These are phyloP conservation scores for Drosophila auraria DNA, from an alignment of 1,140 invertebrate species.

Conservation along the genomic window DNA sequence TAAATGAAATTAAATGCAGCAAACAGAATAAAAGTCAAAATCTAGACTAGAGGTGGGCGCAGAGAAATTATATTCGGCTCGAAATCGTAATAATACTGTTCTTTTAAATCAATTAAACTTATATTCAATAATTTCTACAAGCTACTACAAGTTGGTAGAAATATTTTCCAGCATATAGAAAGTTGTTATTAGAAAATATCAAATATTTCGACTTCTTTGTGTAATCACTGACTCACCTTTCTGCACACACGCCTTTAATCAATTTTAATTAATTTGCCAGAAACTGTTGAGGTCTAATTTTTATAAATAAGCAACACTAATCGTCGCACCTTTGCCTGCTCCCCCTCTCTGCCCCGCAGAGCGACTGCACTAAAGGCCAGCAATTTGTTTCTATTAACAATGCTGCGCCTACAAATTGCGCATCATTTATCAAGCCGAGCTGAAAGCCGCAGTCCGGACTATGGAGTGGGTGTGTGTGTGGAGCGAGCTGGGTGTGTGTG, in stretches of 20 bases:
- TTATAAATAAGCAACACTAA: conserved; percentile 80
- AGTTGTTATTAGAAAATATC: neutral
- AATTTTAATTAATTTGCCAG: conserved; percentile 78
- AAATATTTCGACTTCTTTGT: neutral
- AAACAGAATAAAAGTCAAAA: conserved; percentile 32
- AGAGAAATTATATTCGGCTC: conserved; percentile 39
- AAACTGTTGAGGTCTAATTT: conserved; percentile 58
- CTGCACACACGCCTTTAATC: conserved; percentile 52
- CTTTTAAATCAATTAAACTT: neutral
- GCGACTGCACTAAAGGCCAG: conserved; percentile 47
- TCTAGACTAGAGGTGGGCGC: neutral
- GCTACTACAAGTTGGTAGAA: neutral
- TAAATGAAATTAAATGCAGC: conserved; percentile 82
- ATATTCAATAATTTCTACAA: neutral
- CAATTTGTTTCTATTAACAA: conserved; percentile 83
- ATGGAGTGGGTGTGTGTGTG: conserved; percentile 18
- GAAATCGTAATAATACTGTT: neutral
- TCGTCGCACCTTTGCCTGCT: conserved; percentile 46
- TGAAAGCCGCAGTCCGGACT: conserved; percentile 35
- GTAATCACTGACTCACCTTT: neutral
- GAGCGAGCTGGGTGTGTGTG: conserved; percentile 9
- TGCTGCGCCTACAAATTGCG: conserved; percentile 78
- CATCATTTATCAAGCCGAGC: conserved; percentile 73
- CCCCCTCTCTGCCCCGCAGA: neutral
- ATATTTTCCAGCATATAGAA: too few species aligned